Percentiles rank a stretch among this genome's conserved stretches.
These are phyloP conservation scores for Chloroceryle aenea DNA, from an alignment of 2,113 vertebrate genomes.

Conservation along the genomic window DNA sequence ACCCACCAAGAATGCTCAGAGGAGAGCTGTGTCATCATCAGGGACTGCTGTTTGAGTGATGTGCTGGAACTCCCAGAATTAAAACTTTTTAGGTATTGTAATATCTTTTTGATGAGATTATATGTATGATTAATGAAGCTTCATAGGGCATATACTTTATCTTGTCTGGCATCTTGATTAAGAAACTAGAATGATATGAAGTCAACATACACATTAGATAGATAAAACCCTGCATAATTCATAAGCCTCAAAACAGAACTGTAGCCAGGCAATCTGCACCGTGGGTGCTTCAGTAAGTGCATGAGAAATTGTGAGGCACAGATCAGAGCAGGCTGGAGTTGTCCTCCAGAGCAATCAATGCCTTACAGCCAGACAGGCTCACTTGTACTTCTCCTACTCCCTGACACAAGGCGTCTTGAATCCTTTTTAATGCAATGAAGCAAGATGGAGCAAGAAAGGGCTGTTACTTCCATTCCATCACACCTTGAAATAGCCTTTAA, in stretches of 20 bases:
- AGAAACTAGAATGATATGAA: neutral
- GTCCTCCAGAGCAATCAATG: neutral
- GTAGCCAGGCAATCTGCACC: neutral
- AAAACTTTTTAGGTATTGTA: neutral
- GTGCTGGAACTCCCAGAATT: neutral
- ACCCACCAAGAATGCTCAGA: neutral
- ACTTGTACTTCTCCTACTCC: neutral
- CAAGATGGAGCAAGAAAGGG: neutral
- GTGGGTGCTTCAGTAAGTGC: neutral
- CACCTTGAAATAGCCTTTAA: neutral
- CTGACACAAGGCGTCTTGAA: neutral
- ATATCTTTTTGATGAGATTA: conserved; percentile 18
- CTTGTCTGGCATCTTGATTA: conserved; percentile 18
- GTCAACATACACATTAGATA: neutral
- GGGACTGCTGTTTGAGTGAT: neutral
- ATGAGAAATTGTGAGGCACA: neutral
- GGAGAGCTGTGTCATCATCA: neutral
- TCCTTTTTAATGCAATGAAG: neutral
- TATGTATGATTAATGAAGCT: neutral
- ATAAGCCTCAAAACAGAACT: neutral
- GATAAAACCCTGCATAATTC: conserved; percentile 9
- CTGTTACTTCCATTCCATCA: neutral
- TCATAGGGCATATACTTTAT: neutral
- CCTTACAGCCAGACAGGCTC: neutral
- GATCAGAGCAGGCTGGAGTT: neutral